phyloP scores from a whole-genome alignment of 2,113 vertebrate genomes.

The Spea multiplicata region DNA sequence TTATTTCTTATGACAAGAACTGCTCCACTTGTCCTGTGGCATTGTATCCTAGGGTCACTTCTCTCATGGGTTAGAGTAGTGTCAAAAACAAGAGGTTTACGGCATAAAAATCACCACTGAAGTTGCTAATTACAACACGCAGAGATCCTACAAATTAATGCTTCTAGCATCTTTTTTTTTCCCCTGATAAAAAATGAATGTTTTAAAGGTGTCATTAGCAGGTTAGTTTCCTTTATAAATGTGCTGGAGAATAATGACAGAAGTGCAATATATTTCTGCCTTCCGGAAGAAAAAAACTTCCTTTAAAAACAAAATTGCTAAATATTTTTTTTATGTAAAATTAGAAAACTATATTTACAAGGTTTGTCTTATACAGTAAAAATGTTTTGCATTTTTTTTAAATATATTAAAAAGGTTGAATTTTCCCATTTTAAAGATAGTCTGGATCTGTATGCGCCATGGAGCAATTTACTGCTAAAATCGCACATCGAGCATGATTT shows the following conservation, averaged over 20 bases:
- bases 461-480: too few relatives aligned
- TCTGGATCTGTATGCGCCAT: too few relatives aligned
- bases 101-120: conserved; percentile 56
- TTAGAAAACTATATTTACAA: conserved; percentile 3
- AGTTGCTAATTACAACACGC: conserved; percentile 65
- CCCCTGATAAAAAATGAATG: conserved; percentile 48
- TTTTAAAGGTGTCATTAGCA: conserved; percentile 70
- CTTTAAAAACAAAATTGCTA: conserved; percentile 45
- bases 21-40: conserved; percentile 72
- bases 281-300: conserved; percentile 28
- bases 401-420: neutral
- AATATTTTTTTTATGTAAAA: conserved; percentile 30
- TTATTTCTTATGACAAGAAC: conserved; percentile 81
- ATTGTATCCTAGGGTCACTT: conserved; percentile 70
- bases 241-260: conserved; percentile 43
- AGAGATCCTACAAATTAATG: conserved; percentile 60
- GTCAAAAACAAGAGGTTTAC: conserved; percentile 64
- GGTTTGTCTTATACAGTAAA: neutral
- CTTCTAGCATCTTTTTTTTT: conserved; percentile 49
- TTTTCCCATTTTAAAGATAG: too few relatives aligned
- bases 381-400: neutral
- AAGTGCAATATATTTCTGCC: conserved; percentile 48
- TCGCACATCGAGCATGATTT: too few relatives aligned
- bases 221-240: conserved; percentile 69
- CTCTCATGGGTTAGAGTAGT: conserved; percentile 63